phyloP scores from a whole-genome alignment of 1,140 invertebrate genomes.

The Drosophila bipectinata region DNA sequence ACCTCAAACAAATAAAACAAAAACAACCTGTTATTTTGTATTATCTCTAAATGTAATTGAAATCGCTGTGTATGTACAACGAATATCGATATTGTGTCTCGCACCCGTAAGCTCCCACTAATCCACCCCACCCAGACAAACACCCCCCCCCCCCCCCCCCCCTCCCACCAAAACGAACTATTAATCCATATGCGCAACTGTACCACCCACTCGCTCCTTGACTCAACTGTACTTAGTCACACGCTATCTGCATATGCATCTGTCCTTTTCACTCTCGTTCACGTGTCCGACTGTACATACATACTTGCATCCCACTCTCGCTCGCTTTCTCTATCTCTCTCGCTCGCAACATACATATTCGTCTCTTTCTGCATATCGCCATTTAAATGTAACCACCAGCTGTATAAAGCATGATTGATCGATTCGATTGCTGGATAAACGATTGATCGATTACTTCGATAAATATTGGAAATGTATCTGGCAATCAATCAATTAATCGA shows the following conservation, averaged over 20 bases:
- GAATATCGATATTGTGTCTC: slow-evolving; percentile 46
- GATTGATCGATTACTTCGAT: neutral
- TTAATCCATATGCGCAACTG: slow-evolving; percentile 29
- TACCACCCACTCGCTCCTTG: slow-evolving; percentile 19
- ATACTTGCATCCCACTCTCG: slow-evolving; percentile 26
- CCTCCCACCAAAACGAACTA: slow-evolving; percentile 13
- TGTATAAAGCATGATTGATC: slow-evolving; percentile 43
- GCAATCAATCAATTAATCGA: slow-evolving; percentile 3
- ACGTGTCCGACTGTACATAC: slow-evolving; percentile 35
- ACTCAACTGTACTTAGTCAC: slow-evolving; percentile 43
- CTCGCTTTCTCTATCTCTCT: slow-evolving; percentile 26
- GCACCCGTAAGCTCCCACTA: slow-evolving; percentile 40
- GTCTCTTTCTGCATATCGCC: slow-evolving; percentile 39
- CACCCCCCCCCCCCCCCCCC: slow-evolving; percentile 7
- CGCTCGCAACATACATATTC: slow-evolving; percentile 43
- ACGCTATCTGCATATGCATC: slow-evolving; percentile 44
- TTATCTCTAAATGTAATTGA: slow-evolving; percentile 59
- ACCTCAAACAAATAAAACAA: slow-evolving; percentile 36
- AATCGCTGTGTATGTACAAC: slow-evolving; percentile 47
- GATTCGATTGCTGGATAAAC: slow-evolving; percentile 7
- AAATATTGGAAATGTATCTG: neutral
- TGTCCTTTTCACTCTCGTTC: slow-evolving; percentile 30
- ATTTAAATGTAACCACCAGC: slow-evolving; percentile 30
- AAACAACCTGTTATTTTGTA: slow-evolving; percentile 48
- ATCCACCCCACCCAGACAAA: neutral